These are phyloP conservation scores for Hanleya hanleyi DNA, from an alignment of 2,888 invertebrate species.

Conservation along the genomic window DNA sequence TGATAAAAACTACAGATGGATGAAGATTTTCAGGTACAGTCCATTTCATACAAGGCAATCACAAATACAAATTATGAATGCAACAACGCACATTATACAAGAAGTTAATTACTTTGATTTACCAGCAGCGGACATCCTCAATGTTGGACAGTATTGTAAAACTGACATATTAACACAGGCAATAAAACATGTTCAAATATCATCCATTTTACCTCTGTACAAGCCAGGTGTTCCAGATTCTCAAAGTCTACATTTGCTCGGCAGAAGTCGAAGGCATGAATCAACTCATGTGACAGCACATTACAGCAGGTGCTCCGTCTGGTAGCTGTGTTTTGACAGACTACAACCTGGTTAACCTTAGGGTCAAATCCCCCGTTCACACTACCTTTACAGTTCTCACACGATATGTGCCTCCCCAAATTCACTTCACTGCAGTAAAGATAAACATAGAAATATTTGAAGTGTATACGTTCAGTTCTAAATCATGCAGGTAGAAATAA, in stretches of 20 bases:
- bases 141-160: no score
- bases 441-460: background rate
- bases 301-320: constrained; percentile 54
- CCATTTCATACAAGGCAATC: no score
- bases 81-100: no score
- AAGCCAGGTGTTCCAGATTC: constrained; percentile 93
- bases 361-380: constrained; percentile 96
- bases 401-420: constrained; percentile 89
- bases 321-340: constrained; percentile 89
- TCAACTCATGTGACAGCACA: constrained; percentile 92
- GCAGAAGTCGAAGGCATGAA: constrained; percentile 97
- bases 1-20: no score
- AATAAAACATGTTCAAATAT: background rate
- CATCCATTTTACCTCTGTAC: constrained; percentile 81
- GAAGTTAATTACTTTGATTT: no score
- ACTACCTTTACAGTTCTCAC: constrained; percentile 88
- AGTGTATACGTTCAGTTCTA: no score
- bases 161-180: background rate
- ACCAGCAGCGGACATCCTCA: no score
- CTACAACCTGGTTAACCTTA: constrained; percentile 87
- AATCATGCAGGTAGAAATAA: no score
- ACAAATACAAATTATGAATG: no score
- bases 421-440: constrained; percentile 82
- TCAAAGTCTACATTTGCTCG: constrained; percentile 89
- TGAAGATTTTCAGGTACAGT: no score